Evolutionary conservation across 2,888 invertebrate genomes (phyloP), one percentile per base, ranked within the genome.

Genomic region (Agapostemon virescens): DNA sequence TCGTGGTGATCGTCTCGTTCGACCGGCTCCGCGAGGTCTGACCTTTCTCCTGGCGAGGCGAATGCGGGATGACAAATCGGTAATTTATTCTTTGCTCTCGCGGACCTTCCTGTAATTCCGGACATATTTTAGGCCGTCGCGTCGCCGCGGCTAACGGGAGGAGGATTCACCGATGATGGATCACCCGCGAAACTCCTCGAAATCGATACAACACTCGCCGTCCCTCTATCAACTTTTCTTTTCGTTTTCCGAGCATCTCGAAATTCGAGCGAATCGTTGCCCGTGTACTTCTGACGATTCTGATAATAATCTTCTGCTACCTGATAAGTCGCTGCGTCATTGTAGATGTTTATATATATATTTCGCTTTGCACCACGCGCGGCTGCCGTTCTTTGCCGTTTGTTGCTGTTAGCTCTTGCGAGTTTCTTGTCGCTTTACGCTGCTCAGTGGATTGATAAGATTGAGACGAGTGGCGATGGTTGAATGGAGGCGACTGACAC

Each of bases 81-180:
- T 61, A 63, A 76, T 79, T 72, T 76, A 76, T 79, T 72, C 68
- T 23, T 40, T 15, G 49, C 38, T 42, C 45, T 36, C 33, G 20
- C 52, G 76, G 11, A 71, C 30, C 20, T 26, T n/a, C 33, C 61
- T 23, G 26, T 63, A 69, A 75, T 69, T 75, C 45, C 36, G 45
- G 20, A 23, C 66, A 30, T 78, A 66, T 58, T 78, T 58, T 33
- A 63, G 26, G 23, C 33, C 33, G 33, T 69, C 45, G 5, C 20
- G 11, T 6, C 26, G 45, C 45, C 30, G 15, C 11, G 23, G 36
- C 15, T 55, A 68, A 63, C 38, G 61, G 49, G 20, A 67, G n/a
- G 9, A 75, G 7, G 26, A 23, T 40, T 52, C 23, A 49, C 52
- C 4, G 1, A 6, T 63, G 52, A 67, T 42, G 15, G 40, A 67